phyloP scores from a whole-genome alignment of 1,140 invertebrate genomes.

The Anoplolepis gracilipes region DNA sequence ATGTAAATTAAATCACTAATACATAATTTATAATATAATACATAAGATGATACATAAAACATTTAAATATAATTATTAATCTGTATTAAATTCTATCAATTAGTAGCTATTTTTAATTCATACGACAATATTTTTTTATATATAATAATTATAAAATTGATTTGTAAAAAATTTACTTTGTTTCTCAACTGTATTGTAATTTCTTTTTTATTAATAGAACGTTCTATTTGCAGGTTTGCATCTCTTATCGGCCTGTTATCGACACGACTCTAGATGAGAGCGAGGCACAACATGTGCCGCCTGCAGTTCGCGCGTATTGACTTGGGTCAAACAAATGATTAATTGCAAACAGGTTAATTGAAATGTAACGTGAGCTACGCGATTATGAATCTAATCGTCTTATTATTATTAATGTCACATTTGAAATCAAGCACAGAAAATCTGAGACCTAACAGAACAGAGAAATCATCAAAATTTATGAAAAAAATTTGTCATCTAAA shows the following conservation, averaged over 20 bases:
- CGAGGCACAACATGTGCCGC: slow-evolving; percentile 91
- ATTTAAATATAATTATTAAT: slow-evolving; percentile 10
- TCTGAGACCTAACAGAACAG: neutral
- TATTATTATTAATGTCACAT: neutral
- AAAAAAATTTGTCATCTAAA: neutral
- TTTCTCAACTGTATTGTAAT: neutral
- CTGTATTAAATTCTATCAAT: neutral
- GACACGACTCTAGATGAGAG: slow-evolving; percentile 92
- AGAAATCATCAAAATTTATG: slow-evolving; percentile 4
- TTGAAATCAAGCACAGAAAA: neutral
- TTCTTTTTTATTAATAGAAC: neutral
- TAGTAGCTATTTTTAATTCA: too few species aligned
- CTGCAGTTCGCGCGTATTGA: slow-evolving; percentile 90
- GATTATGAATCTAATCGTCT: slow-evolving; percentile 16
- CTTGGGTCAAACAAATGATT: neutral
- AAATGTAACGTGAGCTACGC: neutral
- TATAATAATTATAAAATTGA: too few species aligned
- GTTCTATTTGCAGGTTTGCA: slow-evolving; percentile 86
- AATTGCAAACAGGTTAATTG: neutral
- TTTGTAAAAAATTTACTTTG: too few species aligned
- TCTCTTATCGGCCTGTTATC: slow-evolving; percentile 95
- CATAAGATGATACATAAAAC: neutral
- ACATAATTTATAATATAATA: neutral
- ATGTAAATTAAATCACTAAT: too few species aligned
- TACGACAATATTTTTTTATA: too few species aligned